Base-by-base conservation (phyloP, 2,797 vertebrate genomes). In the Lutjanus campechanus region DNA sequence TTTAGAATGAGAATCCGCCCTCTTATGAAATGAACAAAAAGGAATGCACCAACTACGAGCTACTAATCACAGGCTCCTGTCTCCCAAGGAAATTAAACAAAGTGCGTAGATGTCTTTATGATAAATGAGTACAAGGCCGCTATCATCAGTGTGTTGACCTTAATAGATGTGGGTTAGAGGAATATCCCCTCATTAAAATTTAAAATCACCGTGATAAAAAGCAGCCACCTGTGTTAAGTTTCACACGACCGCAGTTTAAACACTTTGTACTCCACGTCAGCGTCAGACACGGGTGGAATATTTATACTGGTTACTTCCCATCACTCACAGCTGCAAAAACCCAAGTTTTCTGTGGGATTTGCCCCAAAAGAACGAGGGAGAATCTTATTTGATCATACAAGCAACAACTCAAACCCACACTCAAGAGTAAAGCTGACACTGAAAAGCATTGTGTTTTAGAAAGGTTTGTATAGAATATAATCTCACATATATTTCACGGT, bases 21-120 rank as follows among this genome's bases (percentile, higher is more conserved):
- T 70, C 62, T 70, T 41, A 49, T 61, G 11, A 69, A 85, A 75
- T 63, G 16, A 56, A 20, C 64, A 9, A 53, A 83, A 78, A 25
- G 0, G 66, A 36, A 77, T 70, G 51, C 66, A 60, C 6, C 41
- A 40, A 5, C 43, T 43, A 19, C 36, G 6, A 6, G 19, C 12
- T 16, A 53, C 69, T 63, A 69, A 75, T 75, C 59, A 80, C 66
- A 58, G 44, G 36, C 55, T 50, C 11, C 29, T 67, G n/a, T 71
- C 47, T 70, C 43, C 12, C 15, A 41, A 79, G 44, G 29, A 67
- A 64, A 77, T 60, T 47, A 56, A 61, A 69, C 43, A 53, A 59
- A 54, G 41, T 25, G 43, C 29, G 68, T 66, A 16, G 16, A 72
- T 22, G 41, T 76, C 59, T 69, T 15, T 5, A 49, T 72, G 69